These are phyloP conservation scores for Drosophila birchii DNA, from an alignment of 2,888 invertebrate species.

Conservation along the genomic window DNA sequence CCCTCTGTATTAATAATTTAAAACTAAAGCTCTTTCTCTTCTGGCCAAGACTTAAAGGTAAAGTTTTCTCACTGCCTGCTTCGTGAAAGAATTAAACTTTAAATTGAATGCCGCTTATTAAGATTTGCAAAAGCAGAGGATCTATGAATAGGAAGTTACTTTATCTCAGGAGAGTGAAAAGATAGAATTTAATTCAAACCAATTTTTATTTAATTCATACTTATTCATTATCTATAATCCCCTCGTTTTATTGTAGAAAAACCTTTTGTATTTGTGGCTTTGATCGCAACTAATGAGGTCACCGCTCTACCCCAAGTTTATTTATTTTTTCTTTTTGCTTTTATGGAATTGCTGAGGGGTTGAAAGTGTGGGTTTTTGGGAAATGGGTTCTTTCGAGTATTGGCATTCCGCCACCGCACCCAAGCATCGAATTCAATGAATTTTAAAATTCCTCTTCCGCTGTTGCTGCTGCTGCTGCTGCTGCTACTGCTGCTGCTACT, in stretches of 20 bases:
- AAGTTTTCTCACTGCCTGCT: conserved; percentile 16
- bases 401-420: conserved; percentile 46
- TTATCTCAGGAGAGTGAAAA: background rate
- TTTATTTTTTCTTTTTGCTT: conserved; percentile 34
- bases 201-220: too few species aligned
- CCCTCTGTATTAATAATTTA: conserved; percentile 45
- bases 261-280: conserved; percentile 10
- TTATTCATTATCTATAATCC: background rate
- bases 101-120: conserved; percentile 23
- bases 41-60: conserved; percentile 28
- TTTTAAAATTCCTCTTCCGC: conserved; percentile 61
- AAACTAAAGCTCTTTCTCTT: conserved; percentile 33
- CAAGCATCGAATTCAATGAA: conserved; percentile 71
- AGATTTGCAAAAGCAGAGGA: conserved; percentile 1
- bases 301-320: conserved; percentile 1
- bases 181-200: background rate
- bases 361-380: background rate
- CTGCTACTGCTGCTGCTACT: conserved; percentile 8
- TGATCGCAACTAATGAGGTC: conserved; percentile 27
- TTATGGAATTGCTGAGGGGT: conserved; percentile 16
- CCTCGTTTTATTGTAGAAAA: background rate
- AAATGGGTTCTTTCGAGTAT: conserved; percentile 14
- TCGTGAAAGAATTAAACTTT: conserved; percentile 29
- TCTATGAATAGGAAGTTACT: background rate
- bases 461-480: background rate